Evolutionary conservation across 2,113 vertebrate genomes (phyloP).

Genomic region (Syngnathus typhle): DNA sequence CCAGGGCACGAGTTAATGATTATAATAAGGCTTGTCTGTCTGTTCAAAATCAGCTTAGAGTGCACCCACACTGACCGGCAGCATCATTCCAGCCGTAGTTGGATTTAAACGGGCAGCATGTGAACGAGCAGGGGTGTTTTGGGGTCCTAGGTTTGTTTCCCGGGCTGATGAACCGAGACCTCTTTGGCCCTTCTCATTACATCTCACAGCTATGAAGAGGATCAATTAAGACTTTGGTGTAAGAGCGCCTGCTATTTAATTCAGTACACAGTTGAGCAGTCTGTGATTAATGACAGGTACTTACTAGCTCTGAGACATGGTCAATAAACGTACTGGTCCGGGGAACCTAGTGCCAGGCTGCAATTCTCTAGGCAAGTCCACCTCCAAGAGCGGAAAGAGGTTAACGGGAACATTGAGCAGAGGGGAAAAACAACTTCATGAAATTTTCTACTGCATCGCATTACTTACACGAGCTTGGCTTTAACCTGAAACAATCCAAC

Average conservation of each 20-base stretch:
- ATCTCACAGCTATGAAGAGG: constrained; percentile 29
- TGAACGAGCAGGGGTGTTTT: constrained; percentile 9
- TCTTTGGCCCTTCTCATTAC: constrained; percentile 16
- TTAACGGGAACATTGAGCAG: constrained; percentile 4
- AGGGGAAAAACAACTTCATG: constrained; percentile 4
- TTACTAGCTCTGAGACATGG: constrained; percentile 47
- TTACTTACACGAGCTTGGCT: constrained; percentile 5
- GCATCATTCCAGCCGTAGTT: constrained; percentile 31
- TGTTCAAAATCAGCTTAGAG: constrained; percentile 56
- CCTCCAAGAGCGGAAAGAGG: constrained; percentile 2
- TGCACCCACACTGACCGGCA: constrained; percentile 38
- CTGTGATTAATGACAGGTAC: constrained; percentile 60
- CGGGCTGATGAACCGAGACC: constrained; percentile 3
- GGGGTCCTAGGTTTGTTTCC: background rate
- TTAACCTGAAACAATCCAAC: constrained; percentile 18
- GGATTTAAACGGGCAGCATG: constrained; percentile 32
- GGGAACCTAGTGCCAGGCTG: constrained; percentile 46
- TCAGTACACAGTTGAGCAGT: constrained; percentile 37
- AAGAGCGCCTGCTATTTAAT: constrained; percentile 50
- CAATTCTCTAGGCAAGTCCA: constrained; percentile 14
- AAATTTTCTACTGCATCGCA: background rate
- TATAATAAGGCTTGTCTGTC: constrained; percentile 50
- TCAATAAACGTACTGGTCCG: constrained; percentile 52
- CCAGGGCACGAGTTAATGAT: constrained; percentile 51
- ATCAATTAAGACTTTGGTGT: constrained; percentile 41